These are phyloP conservation scores for Butorides virescens DNA, from an alignment of 2,113 vertebrate genomes.

Conservation along the genomic window DNA sequence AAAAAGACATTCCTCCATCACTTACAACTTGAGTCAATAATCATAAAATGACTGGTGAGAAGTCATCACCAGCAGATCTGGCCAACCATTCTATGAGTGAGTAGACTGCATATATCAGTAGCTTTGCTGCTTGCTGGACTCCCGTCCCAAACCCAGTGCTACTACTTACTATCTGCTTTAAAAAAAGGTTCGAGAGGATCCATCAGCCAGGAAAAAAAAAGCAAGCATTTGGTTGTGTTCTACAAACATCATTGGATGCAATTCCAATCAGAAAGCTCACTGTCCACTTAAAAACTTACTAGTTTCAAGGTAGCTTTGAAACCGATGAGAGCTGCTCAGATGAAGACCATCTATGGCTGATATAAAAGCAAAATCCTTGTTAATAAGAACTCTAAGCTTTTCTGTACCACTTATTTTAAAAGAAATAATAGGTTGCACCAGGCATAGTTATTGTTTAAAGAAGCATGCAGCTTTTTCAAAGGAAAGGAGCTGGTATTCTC, in stretches of 20 bases:
- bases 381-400: background rate
- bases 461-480: background rate
- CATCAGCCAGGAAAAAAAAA: background rate
- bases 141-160: background rate
- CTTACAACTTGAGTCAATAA: background rate
- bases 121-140: background rate
- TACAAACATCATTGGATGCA: background rate
- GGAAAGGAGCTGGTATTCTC: background rate
- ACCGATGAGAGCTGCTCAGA: background rate
- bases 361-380: background rate
- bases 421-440: background rate
- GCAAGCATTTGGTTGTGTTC: background rate
- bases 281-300: background rate
- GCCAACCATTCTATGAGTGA: background rate
- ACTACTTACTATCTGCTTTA: background rate
- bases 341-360: background rate
- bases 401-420: background rate
- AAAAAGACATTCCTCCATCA: background rate
- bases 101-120: fast-evolving
- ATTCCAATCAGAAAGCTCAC: background rate
- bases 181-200: background rate
- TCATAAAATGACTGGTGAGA: background rate
- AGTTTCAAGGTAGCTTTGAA: background rate
- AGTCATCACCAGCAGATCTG: background rate
- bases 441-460: slow-evolving; percentile 18